Conservation (phyloP, 2,797 vertebrate genomes). For the Apodemus agrarius region DNA sequence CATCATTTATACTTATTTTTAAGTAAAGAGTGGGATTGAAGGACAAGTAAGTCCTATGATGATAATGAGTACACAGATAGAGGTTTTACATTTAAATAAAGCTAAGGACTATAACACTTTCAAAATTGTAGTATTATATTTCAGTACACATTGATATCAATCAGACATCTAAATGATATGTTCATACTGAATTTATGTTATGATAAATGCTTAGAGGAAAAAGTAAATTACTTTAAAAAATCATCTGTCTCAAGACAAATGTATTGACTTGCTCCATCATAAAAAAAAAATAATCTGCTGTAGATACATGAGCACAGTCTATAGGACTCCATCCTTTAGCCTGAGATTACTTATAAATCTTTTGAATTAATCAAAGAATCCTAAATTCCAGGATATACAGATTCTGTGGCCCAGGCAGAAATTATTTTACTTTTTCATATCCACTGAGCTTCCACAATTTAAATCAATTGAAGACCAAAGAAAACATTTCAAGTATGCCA, state of each 20-base stretch:
- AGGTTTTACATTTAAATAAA: constrained; percentile 27
- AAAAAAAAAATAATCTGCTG: background rate
- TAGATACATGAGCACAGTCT: background rate
- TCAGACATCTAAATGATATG: background rate
- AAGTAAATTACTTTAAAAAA: constrained; percentile 40
- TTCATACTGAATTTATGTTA: constrained; percentile 57
- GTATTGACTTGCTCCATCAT: background rate
- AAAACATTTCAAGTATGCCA: background rate
- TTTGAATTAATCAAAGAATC: constrained; percentile 10
- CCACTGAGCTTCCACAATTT: background rate
- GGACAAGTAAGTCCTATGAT: background rate
- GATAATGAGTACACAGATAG: background rate
- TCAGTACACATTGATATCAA: constrained; percentile 33
- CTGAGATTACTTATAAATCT: background rate
- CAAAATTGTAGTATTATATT: constrained; percentile 12
- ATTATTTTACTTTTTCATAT: background rate
- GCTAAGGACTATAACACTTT: background rate
- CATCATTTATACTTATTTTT: background rate
- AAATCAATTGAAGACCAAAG: background rate
- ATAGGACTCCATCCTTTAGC: background rate
- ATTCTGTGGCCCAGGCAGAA: background rate
- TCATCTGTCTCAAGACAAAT: constrained; percentile 22
- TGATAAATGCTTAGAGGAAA: background rate
- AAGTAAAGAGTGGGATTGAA: background rate
- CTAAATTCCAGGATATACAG: background rate